phyloP scores from a whole-genome alignment of 2,888 invertebrate species.

The Lomographa bimaculata region DNA sequence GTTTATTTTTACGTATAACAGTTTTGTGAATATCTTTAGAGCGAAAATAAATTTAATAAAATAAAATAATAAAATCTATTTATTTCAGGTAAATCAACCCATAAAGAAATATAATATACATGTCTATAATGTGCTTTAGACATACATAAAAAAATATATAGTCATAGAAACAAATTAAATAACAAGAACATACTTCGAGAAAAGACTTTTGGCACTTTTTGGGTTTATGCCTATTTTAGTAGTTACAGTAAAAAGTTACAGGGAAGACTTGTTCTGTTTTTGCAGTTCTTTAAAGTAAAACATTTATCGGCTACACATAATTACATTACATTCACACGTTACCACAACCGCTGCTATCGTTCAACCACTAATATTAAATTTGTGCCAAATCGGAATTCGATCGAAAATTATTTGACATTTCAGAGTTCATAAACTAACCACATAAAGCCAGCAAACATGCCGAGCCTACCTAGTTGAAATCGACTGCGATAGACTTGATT shows the following conservation, averaged over 20 bases:
- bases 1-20: conserved; percentile 5
- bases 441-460: conserved; percentile 43
- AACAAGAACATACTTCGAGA: too few species aligned
- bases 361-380: conserved; percentile 24
- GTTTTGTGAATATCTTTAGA: too few species aligned
- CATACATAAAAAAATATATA: too few species aligned
- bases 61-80: too few species aligned
- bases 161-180: too few species aligned
- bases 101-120: too few species aligned
- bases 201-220: conserved; percentile 27
- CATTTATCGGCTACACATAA: conserved; percentile 39
- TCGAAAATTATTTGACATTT: conserved; percentile 28
- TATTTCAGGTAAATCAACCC: too few species aligned
- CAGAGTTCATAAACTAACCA: conserved; percentile 41
- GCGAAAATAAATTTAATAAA: too few species aligned
- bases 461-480: conserved; percentile 30
- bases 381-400: conserved; percentile 25
- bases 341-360: conserved; percentile 30
- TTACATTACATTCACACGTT: conserved; percentile 30
- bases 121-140: too few species aligned
- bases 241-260: conserved; percentile 53
- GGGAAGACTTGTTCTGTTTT: conserved; percentile 74
- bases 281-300: conserved; percentile 53
- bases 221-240: conserved; percentile 29
- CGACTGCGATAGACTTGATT: conserved; percentile 24